phyloP scores from a whole-genome alignment of 2,113 vertebrate species.

The Uropsilus gracilis region DNA sequence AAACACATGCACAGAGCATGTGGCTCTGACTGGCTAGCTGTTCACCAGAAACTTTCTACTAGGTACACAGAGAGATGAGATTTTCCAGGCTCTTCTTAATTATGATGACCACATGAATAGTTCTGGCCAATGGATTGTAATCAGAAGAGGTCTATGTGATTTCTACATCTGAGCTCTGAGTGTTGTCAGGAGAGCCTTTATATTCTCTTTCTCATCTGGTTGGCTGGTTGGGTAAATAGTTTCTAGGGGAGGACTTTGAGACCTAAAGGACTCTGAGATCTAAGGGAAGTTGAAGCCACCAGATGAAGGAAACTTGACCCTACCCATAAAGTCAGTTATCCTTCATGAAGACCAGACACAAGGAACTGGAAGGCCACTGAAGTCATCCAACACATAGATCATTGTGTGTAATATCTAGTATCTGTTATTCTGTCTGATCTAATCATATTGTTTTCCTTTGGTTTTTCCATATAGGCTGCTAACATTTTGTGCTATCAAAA shows the following conservation, averaged over 20 bases:
- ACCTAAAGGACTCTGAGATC: background rate
- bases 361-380: background rate
- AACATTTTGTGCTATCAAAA: conserved; percentile 45
- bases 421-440: background rate
- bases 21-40: background rate
- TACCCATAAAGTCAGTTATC: background rate
- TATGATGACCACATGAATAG: background rate
- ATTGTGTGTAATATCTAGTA: background rate
- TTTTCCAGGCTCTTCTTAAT: background rate
- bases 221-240: background rate
- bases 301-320: background rate
- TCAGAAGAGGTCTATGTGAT: background rate
- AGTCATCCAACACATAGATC: rapidly evolving
- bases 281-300: background rate
- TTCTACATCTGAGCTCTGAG: background rate
- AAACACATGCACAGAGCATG: no score
- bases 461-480: background rate
- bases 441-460: background rate
- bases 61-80: no score
- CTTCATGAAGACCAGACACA: background rate
- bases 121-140: background rate
- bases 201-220: background rate
- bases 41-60: background rate
- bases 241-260: background rate
- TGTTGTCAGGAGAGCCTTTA: no score